A percentile compares a stretch with the other conserved stretches of the same genome.
phyloP scores from a whole-genome alignment of 2,888 invertebrate genomes.

The Lamellibrachia columna region DNA sequence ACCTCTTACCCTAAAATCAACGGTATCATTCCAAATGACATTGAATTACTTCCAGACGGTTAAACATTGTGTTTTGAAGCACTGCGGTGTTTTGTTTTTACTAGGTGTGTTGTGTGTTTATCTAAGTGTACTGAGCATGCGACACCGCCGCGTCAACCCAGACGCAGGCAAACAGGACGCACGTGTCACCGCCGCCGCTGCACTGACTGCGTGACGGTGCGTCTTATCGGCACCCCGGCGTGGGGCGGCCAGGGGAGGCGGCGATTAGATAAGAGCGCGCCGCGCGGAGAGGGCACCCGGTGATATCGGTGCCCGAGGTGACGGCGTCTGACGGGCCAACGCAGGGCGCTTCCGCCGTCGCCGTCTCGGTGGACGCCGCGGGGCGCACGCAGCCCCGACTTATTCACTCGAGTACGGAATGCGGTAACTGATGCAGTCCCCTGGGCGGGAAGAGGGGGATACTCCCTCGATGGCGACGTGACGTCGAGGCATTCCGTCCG shows the following conservation, averaged over 20 bases:
- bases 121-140: neutral
- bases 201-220: neutral
- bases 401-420: neutral
- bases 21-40: neutral
- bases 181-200: neutral
- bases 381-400: neutral
- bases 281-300: neutral
- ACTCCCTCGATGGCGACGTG: neutral
- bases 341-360: neutral
- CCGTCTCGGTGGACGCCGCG: slow-evolving; percentile 6
- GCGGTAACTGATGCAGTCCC: neutral
- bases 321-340: neutral
- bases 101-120: too few relatives aligned
- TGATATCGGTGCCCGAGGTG: neutral
- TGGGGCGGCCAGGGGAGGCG: neutral
- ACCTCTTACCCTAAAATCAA: neutral
- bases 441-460: neutral
- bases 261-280: slow-evolving; percentile 12
- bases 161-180: neutral
- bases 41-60: neutral
- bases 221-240: neutral
- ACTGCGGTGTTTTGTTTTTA: neutral
- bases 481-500: neutral
- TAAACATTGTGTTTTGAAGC: neutral
- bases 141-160: neutral